Conservation (phyloP, 2,113 vertebrate species). For the Trochalopteron elliotii region DNA sequence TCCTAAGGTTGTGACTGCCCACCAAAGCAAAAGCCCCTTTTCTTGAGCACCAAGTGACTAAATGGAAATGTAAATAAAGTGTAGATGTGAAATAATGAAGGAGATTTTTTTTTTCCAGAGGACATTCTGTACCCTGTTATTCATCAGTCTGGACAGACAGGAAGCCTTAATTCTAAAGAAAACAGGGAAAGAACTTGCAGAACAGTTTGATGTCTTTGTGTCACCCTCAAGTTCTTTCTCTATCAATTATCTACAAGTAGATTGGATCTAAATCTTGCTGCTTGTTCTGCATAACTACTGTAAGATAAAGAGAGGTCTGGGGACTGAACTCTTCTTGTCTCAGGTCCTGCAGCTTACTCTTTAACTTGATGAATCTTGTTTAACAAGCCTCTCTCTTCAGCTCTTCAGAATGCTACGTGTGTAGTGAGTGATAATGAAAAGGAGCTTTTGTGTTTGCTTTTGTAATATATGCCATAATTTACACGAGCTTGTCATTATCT, state of each 20-base stretch:
- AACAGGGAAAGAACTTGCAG: neutral
- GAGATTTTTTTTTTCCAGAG: neutral
- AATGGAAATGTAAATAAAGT: neutral
- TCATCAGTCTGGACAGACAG: neutral
- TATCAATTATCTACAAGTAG: neutral
- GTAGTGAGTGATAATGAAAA: neutral
- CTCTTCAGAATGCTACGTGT: neutral
- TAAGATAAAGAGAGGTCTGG: neutral
- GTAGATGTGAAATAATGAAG: neutral
- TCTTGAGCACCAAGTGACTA: neutral
- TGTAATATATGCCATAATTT: neutral
- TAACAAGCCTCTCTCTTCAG: neutral
- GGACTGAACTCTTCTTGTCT: neutral
- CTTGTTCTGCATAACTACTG: neutral
- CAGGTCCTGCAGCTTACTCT: neutral
- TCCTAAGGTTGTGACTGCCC: neutral
- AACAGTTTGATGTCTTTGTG: neutral
- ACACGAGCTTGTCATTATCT: conserved; percentile 8
- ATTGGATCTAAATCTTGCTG: neutral
- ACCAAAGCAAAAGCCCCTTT: neutral
- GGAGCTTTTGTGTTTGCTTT: neutral
- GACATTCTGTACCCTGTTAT: neutral
- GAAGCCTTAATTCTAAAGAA: neutral
- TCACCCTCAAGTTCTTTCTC: neutral
- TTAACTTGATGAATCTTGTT: neutral